A percentile compares a stretch with the other conserved stretches of the same genome.
Conservation (phyloP, 2,797 vertebrate genomes). For the Erethizon dorsatum region DNA sequence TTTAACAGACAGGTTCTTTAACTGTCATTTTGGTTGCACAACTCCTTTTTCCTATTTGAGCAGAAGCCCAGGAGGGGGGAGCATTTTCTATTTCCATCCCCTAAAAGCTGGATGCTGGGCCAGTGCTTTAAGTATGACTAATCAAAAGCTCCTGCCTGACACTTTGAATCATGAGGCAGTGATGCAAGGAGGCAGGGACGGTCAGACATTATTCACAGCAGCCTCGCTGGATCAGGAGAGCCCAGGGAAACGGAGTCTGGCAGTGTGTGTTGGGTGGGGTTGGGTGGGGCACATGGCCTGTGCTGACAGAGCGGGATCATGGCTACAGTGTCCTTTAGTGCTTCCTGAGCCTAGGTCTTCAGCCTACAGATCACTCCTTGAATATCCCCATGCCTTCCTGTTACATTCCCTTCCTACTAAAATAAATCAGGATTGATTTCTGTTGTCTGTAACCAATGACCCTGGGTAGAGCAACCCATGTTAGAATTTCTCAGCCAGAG, state of each 20-base stretch:
- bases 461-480: not conserved
- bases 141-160: not conserved
- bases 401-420: not conserved
- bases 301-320: not conserved
- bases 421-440: not conserved
- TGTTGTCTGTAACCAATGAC: not conserved
- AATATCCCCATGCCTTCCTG: not conserved
- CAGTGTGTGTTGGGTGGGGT: not conserved
- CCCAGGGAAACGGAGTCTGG: not conserved
- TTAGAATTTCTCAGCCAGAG: conserved; percentile 42
- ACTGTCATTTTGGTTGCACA: not conserved
- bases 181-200: not conserved
- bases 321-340: no score
- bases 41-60: not conserved
- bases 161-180: not conserved
- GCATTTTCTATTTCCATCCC: not conserved
- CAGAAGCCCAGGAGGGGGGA: not conserved
- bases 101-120: not conserved
- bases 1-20: not conserved
- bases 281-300: not conserved
- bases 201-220: not conserved
- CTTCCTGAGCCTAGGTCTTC: not conserved
- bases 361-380: not conserved
- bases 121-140: not conserved
- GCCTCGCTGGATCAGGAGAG: not conserved